A percentile compares a stretch with the other conserved stretches of the same genome.
Evolutionary conservation across 2,888 invertebrate genomes (phyloP).

Genomic region (Microctonus brassicae): DNA sequence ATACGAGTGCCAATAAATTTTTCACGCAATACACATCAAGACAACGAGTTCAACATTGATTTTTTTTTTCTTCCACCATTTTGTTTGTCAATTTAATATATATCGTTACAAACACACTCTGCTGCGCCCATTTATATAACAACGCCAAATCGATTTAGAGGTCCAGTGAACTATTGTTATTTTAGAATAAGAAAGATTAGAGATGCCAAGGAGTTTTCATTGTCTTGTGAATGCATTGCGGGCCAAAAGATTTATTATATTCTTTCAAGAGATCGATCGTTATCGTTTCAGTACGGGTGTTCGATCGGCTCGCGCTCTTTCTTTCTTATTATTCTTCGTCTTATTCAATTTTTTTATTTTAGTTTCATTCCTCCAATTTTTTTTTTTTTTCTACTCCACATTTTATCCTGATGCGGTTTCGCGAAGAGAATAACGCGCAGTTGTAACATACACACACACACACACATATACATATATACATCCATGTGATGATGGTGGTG

Average conservation of each 20-base stretch:
- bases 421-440: background rate
- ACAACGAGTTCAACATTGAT: too few relatives aligned
- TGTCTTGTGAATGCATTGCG: conserved; percentile 15
- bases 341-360: conserved; percentile 5
- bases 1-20: conserved; percentile 35
- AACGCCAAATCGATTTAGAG: conserved; percentile 1
- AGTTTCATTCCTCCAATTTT: background rate
- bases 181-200: background rate
- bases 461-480: conserved; percentile 16
- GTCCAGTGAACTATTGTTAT: conserved; percentile 9
- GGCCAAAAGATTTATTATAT: conserved; percentile 42
- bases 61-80: background rate
- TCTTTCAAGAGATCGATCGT: conserved; percentile 44
- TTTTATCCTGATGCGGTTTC: conserved; percentile 2
- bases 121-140: background rate
- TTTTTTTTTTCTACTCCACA: conserved; percentile 4
- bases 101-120: conserved; percentile 16
- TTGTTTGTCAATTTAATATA: background rate
- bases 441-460: background rate
- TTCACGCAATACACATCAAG: background rate
- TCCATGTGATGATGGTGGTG: conserved; percentile 36
- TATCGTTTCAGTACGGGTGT: conserved; percentile 40
- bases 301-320: conserved; percentile 40
- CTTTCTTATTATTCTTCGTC: background rate
- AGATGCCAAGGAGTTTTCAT: conserved; percentile 24